These are phyloP conservation scores for Ochropacha duplaris DNA, from an alignment of 2,888 invertebrate species.

Conservation along the genomic window DNA sequence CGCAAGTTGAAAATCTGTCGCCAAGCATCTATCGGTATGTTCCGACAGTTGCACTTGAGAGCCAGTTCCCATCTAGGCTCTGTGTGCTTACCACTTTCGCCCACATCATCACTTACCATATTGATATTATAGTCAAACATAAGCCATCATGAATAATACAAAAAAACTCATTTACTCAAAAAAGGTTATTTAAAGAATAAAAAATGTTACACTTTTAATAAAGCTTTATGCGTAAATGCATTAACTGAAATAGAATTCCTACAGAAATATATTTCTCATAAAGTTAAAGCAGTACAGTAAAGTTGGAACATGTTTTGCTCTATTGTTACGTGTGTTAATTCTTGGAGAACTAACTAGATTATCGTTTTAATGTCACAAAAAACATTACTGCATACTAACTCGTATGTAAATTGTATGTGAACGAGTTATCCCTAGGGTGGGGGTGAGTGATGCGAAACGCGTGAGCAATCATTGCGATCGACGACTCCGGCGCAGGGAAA, in stretches of 20 bases:
- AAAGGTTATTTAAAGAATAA: no score
- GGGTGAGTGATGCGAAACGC: conserved; percentile 81
- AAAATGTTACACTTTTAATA: neutral
- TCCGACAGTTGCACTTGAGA: no score
- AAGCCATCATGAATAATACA: no score
- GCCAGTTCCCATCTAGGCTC: no score
- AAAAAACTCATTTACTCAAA: no score
- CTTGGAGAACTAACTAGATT: conserved; percentile 51
- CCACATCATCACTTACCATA: no score
- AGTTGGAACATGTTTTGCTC: neutral
- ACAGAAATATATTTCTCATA: neutral
- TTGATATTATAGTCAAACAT: no score
- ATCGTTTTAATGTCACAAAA: conserved; percentile 63
- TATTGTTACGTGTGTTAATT: conserved; percentile 9
- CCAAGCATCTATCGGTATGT: no score
- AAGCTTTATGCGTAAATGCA: neutral
- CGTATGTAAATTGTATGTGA: conserved; percentile 77
- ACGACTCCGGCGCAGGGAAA: conserved; percentile 74
- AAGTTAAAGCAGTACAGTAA: neutral
- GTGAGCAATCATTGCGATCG: conserved; percentile 79
- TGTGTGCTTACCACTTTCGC: no score
- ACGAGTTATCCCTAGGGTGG: conserved; percentile 68
- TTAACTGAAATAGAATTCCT: neutral
- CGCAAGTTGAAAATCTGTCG: no score
- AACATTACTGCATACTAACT: conserved; percentile 60